Evolutionary conservation across 2,888 invertebrate species (phyloP).

Genomic region (Herminia tarsipennalis): DNA sequence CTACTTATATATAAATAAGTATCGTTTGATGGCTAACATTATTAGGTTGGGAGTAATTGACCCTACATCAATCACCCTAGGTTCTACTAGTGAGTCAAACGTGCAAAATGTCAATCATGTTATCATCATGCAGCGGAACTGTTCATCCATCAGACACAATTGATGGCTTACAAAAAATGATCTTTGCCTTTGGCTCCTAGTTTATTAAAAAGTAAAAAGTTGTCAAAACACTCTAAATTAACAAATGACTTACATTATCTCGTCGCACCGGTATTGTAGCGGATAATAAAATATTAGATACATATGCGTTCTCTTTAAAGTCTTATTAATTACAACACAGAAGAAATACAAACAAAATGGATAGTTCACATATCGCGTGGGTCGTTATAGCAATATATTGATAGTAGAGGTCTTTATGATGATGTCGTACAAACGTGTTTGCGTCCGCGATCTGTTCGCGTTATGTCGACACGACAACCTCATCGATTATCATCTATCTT

Average conservation of each 20-base stretch:
- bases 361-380: conserved; percentile 19
- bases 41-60: conserved; percentile 20
- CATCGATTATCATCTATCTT: conserved; percentile 31
- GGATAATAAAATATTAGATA: conserved; percentile 69
- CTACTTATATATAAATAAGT: conserved; percentile 16
- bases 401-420: not conserved
- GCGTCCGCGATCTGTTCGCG: conserved; percentile 21
- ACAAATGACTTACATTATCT: conserved; percentile 82
- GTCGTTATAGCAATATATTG: conserved; percentile 4
- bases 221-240: conserved; percentile 70
- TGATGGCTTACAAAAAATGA: conserved; percentile 65
- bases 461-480: conserved; percentile 22
- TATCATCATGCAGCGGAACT: conserved; percentile 76
- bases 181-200: conserved; percentile 63
- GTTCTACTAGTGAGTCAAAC: conserved; percentile 69
- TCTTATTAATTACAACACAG: conserved; percentile 25
- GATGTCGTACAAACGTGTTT: conserved; percentile 7
- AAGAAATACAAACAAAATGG: conserved; percentile 16
- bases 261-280: conserved; percentile 79
- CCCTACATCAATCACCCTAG: conserved; percentile 37
- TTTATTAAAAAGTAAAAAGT: conserved; percentile 61
- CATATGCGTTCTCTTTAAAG: conserved; percentile 22
- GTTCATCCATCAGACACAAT: conserved; percentile 71
- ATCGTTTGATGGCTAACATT: conserved; percentile 20
- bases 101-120: conserved; percentile 64